A percentile compares a stretch with the other conserved stretches of the same genome.
Evolutionary conservation across 64 coral and sea anemone genomes (phyloP).

Genomic region (Pocillopora verrucosa): DNA sequence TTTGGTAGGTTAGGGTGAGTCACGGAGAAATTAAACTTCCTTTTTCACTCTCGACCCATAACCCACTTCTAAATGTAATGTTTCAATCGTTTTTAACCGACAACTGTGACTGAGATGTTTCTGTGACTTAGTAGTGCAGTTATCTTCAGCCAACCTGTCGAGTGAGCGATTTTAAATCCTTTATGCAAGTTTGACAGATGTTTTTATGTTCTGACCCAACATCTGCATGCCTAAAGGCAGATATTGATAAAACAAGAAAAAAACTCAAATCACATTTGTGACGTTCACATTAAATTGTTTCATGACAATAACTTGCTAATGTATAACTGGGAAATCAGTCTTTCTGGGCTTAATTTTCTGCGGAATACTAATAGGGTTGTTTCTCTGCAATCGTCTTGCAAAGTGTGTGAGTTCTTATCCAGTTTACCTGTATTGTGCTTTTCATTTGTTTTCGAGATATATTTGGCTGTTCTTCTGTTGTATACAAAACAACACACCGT

Average conservation of each 20-base stretch:
- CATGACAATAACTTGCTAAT: slow-evolving; percentile 54
- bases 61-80: background rate
- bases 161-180: background rate
- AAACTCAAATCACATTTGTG: slow-evolving; percentile 43
- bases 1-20: background rate
- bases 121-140: background rate
- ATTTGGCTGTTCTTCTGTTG: background rate
- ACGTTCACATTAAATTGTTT: slow-evolving; percentile 53
- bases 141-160: slow-evolving; percentile 5
- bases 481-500: background rate
- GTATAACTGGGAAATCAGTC: slow-evolving; percentile 32
- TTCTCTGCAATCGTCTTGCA: background rate
- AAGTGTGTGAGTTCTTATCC: background rate
- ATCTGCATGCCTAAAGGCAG: slow-evolving; percentile 52
- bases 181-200: slow-evolving; percentile 26
- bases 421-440: slow-evolving; percentile 1
- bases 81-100: background rate
- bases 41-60: background rate
- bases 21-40: background rate
- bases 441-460: background rate
- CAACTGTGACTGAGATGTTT: background rate
- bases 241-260: slow-evolving; percentile 50
- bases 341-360: slow-evolving; percentile 30
- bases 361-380: background rate
- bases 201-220: slow-evolving; percentile 22